Conservation (phyloP, 2,113 vertebrate species). For the Diadophis punctatus region DNA sequence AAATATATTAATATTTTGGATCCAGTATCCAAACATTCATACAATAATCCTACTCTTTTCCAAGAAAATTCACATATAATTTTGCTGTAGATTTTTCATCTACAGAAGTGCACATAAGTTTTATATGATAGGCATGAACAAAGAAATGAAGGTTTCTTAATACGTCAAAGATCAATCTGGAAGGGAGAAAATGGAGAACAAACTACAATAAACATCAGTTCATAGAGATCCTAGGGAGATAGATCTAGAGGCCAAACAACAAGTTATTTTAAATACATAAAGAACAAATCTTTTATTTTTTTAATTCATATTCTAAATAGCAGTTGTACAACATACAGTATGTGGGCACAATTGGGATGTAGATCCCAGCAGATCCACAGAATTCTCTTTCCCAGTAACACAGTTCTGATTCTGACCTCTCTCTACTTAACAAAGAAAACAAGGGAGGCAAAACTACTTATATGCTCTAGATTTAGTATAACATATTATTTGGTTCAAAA, state of each 20-base stretch:
- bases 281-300: not conserved
- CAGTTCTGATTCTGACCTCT: no score
- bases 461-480: not conserved
- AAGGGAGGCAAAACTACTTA: not conserved
- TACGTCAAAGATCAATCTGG: not conserved
- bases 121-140: no score
- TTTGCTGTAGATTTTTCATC: conserved; percentile 36
- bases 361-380: not conserved
- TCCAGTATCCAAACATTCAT: conserved; percentile 42
- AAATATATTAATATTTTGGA: conserved; percentile 39
- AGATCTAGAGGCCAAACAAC: not conserved
- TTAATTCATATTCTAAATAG: not conserved
- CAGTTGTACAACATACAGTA: not conserved
- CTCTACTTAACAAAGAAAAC: not conserved
- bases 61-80: conserved; percentile 31
- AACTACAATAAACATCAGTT: not conserved
- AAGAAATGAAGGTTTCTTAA: not conserved
- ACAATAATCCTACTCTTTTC: conserved; percentile 38
- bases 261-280: not conserved
- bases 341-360: not conserved
- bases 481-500: not conserved
- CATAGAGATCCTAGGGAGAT: not conserved
- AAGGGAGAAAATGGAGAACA: not conserved
- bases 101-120: conserved; percentile 28
- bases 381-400: not conserved